Evolutionary conservation across 2,797 vertebrate species (phyloP).

Genomic region (Diplodus puntazzo): DNA sequence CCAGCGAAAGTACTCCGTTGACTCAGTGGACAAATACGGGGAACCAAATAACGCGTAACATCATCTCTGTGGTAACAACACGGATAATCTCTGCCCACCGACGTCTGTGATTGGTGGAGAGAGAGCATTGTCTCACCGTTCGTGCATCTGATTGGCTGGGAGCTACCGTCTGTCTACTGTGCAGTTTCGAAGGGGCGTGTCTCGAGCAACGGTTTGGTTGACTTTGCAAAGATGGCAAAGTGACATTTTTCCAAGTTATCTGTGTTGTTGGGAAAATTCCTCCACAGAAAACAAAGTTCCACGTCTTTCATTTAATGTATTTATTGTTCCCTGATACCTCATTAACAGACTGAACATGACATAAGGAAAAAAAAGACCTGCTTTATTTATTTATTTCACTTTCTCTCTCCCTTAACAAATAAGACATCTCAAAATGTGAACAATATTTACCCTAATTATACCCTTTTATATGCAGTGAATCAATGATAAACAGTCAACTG

Average conservation of each 20-base stretch:
- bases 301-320: conserved; percentile 1
- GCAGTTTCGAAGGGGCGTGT: conserved; percentile 30
- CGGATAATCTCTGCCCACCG: conserved; percentile 36
- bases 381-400: neutral
- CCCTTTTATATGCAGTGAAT: neutral
- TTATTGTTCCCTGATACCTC: neutral
- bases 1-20: conserved; percentile 48
- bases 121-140: fast-evolving
- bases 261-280: neutral
- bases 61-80: conserved; percentile 74
- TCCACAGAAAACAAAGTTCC: neutral
- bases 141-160: conserved; percentile 60
- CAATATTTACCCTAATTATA: conserved; percentile 2
- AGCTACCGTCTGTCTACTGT: fast-evolving
- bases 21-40: conserved; percentile 40
- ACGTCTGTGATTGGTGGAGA: conserved; percentile 64
- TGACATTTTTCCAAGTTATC: conserved; percentile 23
- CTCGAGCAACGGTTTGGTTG: conserved; percentile 77
- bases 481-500: neutral
- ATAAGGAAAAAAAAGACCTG: neutral
- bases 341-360: neutral
- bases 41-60: conserved; percentile 64
- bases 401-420: neutral
- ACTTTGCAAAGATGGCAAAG: conserved; percentile 53
- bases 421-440: neutral